Conservation (phyloP, 2,888 invertebrate genomes). For the Orthosia incerta region DNA sequence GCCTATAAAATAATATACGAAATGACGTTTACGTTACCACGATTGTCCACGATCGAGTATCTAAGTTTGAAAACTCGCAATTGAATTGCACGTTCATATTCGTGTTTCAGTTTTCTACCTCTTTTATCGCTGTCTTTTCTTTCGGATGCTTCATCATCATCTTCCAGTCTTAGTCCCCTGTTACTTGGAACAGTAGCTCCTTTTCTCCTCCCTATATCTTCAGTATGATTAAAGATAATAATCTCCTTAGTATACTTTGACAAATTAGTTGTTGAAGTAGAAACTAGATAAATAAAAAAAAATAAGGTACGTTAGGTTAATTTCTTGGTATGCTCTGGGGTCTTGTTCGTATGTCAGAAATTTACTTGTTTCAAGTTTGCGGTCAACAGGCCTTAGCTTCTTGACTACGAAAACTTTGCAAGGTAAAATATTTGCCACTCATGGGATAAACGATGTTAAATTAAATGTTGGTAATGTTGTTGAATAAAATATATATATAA, state of each 20-base stretch:
- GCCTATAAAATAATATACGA: too few species aligned
- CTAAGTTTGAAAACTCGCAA: too few species aligned
- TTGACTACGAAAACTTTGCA: conserved; percentile 15
- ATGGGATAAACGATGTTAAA: background rate
- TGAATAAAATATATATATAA: too few species aligned
- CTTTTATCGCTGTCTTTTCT: background rate
- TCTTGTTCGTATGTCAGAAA: background rate
- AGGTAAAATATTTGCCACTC: background rate
- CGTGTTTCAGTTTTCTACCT: too few species aligned
- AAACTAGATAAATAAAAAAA: conserved; percentile 22
- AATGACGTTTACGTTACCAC: too few species aligned
- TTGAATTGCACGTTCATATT: background rate
- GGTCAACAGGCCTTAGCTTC: background rate
- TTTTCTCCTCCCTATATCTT: background rate
- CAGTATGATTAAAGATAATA: background rate
- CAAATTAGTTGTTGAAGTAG: conserved; percentile 7
- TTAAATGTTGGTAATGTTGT: too few species aligned
- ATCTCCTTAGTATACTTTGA: background rate
- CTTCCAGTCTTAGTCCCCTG: background rate
- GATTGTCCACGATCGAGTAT: too few species aligned
- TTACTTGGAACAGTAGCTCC: background rate
- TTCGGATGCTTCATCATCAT: background rate
- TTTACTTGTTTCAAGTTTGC: conserved; percentile 22
- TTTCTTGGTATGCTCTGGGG: conserved; percentile 28
- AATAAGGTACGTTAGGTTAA: conserved; percentile 13